Conservation (phyloP, 2,888 invertebrate genomes). For the Cryptus viduatorius region DNA sequence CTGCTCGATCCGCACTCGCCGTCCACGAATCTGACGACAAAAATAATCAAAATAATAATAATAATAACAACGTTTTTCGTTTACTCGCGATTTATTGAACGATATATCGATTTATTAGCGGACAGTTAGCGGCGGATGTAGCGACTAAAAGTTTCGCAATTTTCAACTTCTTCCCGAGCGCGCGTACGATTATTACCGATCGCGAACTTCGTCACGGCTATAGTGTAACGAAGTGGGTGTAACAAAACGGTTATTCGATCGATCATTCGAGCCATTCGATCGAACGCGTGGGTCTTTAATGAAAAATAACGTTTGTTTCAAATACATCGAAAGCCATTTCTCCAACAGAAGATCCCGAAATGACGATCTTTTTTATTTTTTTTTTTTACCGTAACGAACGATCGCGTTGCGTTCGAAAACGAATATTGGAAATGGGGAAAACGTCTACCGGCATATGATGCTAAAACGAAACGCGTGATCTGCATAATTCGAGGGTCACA, state of each 20-base stretch:
- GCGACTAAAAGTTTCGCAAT: background rate
- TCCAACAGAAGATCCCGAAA: background rate
- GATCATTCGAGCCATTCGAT: background rate
- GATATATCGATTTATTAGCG: background rate
- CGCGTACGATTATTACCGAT: background rate
- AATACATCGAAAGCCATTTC: background rate
- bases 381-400: background rate
- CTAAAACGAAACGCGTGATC: slow-evolving; percentile 41
- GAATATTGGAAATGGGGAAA: background rate
- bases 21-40: slow-evolving; percentile 81
- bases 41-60: background rate
- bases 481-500: slow-evolving; percentile 55
- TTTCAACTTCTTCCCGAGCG: background rate
- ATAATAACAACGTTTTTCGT: background rate
- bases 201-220: background rate
- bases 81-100: background rate
- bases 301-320: too few relatives aligned
- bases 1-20: slow-evolving; percentile 84
- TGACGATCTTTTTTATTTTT: background rate
- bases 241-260: background rate
- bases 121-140: too few relatives aligned
- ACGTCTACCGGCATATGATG: slow-evolving; percentile 14
- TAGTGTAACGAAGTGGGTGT: background rate
- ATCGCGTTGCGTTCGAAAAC: background rate
- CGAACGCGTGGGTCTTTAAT: background rate